Evolutionary conservation across 2,797 vertebrate species (phyloP).

Genomic region (Aldrovandia affinis): DNA sequence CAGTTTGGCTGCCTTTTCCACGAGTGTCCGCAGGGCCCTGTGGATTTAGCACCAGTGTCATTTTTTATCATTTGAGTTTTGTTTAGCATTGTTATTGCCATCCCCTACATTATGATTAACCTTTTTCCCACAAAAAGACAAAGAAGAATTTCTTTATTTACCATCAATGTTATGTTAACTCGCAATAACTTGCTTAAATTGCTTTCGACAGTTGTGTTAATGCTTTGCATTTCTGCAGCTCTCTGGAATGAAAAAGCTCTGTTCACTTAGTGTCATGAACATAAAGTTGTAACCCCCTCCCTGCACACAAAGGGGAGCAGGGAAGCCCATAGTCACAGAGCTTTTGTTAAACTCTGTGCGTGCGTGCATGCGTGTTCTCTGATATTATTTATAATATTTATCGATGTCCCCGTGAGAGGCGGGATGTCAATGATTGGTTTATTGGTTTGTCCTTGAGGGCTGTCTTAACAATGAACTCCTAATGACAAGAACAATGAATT

Average conservation of each 20-base stretch:
- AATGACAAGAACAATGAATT: no score
- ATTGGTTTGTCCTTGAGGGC: no score
- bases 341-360: no score
- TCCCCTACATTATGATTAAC: not conserved
- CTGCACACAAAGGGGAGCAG: not conserved
- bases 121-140: no score
- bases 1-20: constrained; percentile 63
- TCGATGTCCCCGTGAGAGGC: no score
- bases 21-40: constrained; percentile 60
- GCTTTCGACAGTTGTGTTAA: not conserved
- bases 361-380: no score
- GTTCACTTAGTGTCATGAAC: not conserved
- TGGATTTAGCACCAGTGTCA: constrained; percentile 13
- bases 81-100: not conserved
- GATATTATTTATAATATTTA: no score
- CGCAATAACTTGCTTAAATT: no score
- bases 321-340: not conserved
- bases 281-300: not conserved
- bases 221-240: not conserved
- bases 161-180: not conserved
- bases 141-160: not conserved
- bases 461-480: no score
- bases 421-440: no score
- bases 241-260: not conserved
- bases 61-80: not conserved